Evolutionary conservation across 2,797 vertebrate species (phyloP), one percentile per base, ranked within the genome.

Genomic region (Agapornis canus): DNA sequence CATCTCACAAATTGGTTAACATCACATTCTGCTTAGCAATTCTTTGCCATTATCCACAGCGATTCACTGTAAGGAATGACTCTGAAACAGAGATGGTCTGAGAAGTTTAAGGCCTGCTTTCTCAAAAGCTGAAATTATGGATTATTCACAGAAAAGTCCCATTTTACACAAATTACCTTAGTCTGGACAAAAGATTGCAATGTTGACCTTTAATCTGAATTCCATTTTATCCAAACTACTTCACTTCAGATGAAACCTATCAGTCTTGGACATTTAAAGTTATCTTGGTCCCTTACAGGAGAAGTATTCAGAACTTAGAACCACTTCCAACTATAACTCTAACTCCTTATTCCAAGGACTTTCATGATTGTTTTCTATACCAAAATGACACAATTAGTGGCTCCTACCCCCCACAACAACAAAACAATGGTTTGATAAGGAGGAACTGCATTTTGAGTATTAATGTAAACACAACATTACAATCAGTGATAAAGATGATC

Each of bases 131-230:
- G 73, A 91, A 94, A 91, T 91, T 90, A 94, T 2, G 2, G 86
- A 96, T 91, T 97, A 95, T 95, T 95, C 86, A 92, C 59, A 86
- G 80, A 78, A 91, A 94, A 87, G 90, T 88, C 92, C 90, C 65
- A 93, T 94, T 96, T 95, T 95, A 82, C 87, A 87, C 93, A 89
- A 96, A 97, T 93, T 94, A 97, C 83, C 89, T 81, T 93, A 88
- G 94, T 60, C 91, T 96, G 95, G 92, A 96, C 91, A 96, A 96
- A 96, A 95, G 95, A 97, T 94, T 95, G 91, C 80, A 92, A 89
- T 43, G 75, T 75, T 92, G 93, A 96, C 82, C 95, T 95, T 82
- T 95, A 86, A 95, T 95, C 87, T 93, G 92, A 93, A 93, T 95
- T 85, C 95, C 77, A 92, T 95, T 95, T 94, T 76, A 88, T 13